These are phyloP conservation scores for Mesaphorura yosii DNA, from an alignment of 1,140 invertebrate species.

Conservation along the genomic window DNA sequence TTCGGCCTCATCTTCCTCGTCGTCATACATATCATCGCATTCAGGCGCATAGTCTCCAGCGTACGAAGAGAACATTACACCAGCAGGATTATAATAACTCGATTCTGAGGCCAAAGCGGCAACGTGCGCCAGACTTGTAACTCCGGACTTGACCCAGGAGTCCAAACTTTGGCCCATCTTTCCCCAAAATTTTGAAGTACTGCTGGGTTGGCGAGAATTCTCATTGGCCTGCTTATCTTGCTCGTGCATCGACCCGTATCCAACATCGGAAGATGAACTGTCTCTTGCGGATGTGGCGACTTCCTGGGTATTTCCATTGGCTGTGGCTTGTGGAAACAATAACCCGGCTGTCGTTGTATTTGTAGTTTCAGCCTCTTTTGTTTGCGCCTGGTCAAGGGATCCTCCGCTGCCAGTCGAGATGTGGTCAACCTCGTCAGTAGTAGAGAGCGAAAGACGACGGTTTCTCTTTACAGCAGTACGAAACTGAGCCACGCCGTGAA, in stretches of 20 bases:
- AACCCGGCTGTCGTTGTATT: too few species aligned
- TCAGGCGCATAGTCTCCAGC: slow-evolving; percentile 16
- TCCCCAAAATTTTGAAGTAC: slow-evolving; percentile 27
- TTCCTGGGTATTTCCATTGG: not conserved
- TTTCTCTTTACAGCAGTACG: slow-evolving; percentile 51
- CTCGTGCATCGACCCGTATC: slow-evolving; percentile 43
- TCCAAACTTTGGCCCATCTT: slow-evolving; percentile 30
- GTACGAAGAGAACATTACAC: slow-evolving; percentile 23
- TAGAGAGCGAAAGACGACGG: slow-evolving; percentile 37
- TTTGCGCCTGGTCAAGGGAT: slow-evolving; percentile 25
- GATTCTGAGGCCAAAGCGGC: slow-evolving; percentile 20
- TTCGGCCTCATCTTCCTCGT: slow-evolving; percentile 11
- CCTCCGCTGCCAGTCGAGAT: slow-evolving; percentile 27
- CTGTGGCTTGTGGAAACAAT: too few species aligned
- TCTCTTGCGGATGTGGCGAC: slow-evolving; percentile 15
- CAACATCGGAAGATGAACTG: slow-evolving; percentile 36
- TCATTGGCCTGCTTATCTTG: slow-evolving; percentile 29
- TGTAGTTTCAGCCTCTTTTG: not conserved
- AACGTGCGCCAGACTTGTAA: slow-evolving; percentile 16
- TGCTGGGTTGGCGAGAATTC: slow-evolving; percentile 14
- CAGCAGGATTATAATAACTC: slow-evolving; percentile 28
- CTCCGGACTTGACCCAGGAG: slow-evolving; percentile 29
- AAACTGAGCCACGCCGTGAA: slow-evolving; percentile 78
- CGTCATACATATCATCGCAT: slow-evolving; percentile 15
- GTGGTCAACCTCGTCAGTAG: slow-evolving; percentile 34